Conservation (phyloP, 2,888 invertebrate genomes). For the Sarcophaga subvicina region DNA sequence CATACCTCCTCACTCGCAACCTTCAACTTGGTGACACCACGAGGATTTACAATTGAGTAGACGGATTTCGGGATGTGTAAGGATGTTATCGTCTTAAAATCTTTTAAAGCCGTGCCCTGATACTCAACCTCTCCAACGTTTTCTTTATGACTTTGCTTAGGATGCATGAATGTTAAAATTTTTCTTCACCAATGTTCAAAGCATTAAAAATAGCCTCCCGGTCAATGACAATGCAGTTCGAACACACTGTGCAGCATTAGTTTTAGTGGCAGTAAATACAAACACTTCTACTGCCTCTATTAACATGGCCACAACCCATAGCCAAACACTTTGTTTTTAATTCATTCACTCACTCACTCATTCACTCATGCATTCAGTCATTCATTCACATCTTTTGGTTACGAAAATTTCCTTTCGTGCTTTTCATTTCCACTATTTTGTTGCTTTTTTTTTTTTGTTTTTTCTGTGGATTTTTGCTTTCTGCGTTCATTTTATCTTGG, state of each 20-base stretch:
- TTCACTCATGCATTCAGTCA: background rate
- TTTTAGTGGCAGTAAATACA: background rate
- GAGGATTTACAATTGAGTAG: too few relatives aligned
- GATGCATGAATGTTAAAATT: too few relatives aligned
- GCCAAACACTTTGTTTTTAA: conserved; percentile 6
- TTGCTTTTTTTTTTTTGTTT: background rate
- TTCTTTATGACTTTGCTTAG: too few relatives aligned
- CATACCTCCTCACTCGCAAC: too few relatives aligned
- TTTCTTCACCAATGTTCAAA: background rate
- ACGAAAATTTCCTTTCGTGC: background rate
- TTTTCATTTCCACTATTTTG: background rate
- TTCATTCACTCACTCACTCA: background rate
- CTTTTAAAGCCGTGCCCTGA: too few relatives aligned
- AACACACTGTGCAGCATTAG: background rate
- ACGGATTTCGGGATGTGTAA: too few relatives aligned
- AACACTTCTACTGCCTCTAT: conserved; percentile 1
- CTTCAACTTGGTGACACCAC: too few relatives aligned
- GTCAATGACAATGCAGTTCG: too few relatives aligned
- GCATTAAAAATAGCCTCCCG: too few relatives aligned
- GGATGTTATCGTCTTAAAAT: accelerated
- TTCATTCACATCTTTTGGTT: conserved; percentile 12
- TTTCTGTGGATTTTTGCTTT: background rate
- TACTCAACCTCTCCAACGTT: too few relatives aligned
- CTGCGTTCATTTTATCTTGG: background rate
- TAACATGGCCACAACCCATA: background rate